Conservation (phyloP, 2,113 vertebrate species). For the Spizaetus ornatus region DNA sequence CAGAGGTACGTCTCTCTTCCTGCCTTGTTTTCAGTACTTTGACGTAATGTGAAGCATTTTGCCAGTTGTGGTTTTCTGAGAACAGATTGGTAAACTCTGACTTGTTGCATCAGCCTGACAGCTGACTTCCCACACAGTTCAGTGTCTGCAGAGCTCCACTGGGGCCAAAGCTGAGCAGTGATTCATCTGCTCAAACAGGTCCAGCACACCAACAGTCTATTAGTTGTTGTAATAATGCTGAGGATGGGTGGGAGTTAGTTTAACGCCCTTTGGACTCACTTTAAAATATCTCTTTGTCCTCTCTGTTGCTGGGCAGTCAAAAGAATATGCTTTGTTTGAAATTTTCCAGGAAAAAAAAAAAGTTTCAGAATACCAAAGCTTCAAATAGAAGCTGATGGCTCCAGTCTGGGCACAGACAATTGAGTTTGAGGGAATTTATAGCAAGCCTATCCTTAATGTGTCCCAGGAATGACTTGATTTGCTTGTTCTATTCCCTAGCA, state of each 20-base stretch:
- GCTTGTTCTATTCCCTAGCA: slow-evolving; percentile 67
- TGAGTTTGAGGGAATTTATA: slow-evolving; percentile 70
- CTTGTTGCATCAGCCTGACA: slow-evolving; percentile 63
- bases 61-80: slow-evolving; percentile 49
- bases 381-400: slow-evolving; percentile 67
- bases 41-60: not conserved
- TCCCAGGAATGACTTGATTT: slow-evolving; percentile 73
- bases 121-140: slow-evolving; percentile 26
- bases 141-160: not conserved
- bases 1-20: slow-evolving; percentile 4
- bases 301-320: slow-evolving; percentile 24
- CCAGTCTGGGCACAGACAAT: slow-evolving; percentile 69
- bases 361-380: slow-evolving; percentile 48
- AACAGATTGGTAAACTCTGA: slow-evolving; percentile 61
- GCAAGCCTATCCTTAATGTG: slow-evolving; percentile 62
- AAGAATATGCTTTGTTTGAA: slow-evolving; percentile 51
- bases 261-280: not conserved
- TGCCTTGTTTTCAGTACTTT: slow-evolving; percentile 4
- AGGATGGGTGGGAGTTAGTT: not conserved
- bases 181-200: not conserved
- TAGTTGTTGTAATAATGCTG: not conserved
- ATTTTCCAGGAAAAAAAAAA: slow-evolving; percentile 12
- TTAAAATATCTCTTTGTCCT: slow-evolving; percentile 8
- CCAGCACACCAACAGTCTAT: not conserved
- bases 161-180: slow-evolving; percentile 5